These are phyloP conservation scores for Caenorhabditis sp. DNA, from an alignment of 2,888 invertebrate genomes.

Conservation along the genomic window DNA sequence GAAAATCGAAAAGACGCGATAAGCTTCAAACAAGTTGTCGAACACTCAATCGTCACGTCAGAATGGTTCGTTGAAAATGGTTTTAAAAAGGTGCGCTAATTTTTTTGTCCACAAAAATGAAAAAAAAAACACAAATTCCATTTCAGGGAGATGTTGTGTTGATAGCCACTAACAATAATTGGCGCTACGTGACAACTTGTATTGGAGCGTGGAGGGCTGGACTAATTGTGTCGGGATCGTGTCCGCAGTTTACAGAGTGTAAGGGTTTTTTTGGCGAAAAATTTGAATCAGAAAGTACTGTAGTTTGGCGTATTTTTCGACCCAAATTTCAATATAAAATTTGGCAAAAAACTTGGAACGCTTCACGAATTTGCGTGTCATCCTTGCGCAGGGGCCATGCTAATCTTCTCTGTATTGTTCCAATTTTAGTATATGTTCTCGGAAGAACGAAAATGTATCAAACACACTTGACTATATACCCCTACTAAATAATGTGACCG, in stretches of 20 bases:
- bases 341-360: conserved; percentile 59
- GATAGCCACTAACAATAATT: conserved; percentile 33
- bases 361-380: conserved; percentile 83
- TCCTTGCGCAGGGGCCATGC: conserved; percentile 91
- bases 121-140: too few relatives aligned
- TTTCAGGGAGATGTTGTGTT: conserved; percentile 48
- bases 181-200: conserved; percentile 23
- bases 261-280: background rate
- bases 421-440: conserved; percentile 15
- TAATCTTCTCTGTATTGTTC: conserved; percentile 84
- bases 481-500: too few relatives aligned
- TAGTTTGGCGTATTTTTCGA: background rate
- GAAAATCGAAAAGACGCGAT: conserved; percentile 35
- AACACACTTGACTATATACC: background rate
- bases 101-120: background rate
- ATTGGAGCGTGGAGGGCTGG: conserved; percentile 48
- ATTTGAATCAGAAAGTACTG: background rate
- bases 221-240: conserved; percentile 37
- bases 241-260: conserved; percentile 40
- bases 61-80: conserved; percentile 41
- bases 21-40: conserved; percentile 23
- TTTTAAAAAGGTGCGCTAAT: conserved; percentile 36
- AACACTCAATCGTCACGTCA: conserved; percentile 23
- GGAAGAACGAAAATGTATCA: conserved; percentile 9
- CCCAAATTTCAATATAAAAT: conserved; percentile 2